A percentile compares a stretch with the other conserved stretches of the same genome.
Conservation (phyloP, 2,888 invertebrate species). For the Synergus gifuensis region DNA sequence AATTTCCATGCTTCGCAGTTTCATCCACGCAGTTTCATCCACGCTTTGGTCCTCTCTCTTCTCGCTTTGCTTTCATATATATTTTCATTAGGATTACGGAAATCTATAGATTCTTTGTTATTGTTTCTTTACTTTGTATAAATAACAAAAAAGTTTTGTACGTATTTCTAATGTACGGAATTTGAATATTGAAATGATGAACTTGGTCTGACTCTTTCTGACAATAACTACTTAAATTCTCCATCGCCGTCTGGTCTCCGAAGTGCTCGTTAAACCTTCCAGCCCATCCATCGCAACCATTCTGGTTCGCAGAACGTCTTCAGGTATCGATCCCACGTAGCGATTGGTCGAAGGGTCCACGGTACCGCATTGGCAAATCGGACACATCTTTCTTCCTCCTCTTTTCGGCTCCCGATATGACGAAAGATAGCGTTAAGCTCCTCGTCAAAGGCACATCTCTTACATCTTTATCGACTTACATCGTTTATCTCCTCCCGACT, state of each 20-base stretch:
- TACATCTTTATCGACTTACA: neutral
- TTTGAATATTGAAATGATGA: neutral
- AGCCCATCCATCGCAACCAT: neutral
- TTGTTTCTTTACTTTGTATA: conserved; percentile 12
- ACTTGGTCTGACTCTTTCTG: neutral
- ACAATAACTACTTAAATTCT: neutral
- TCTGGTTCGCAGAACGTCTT: conserved; percentile 1
- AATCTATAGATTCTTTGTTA: conserved; percentile 53
- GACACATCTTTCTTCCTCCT: neutral
- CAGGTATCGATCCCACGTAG: conserved; percentile 1
- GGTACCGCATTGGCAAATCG: conserved; percentile 1
- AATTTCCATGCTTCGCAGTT: conserved; percentile 56
- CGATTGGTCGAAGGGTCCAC: neutral
- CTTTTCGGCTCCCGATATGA: neutral
- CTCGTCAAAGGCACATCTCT: neutral
- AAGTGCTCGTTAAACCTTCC: neutral
- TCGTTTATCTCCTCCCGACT: neutral
- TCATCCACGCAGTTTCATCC: conserved; percentile 33
- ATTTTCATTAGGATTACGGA: conserved; percentile 68
- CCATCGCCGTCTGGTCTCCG: neutral
- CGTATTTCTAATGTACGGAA: no score
- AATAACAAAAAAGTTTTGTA: no score
- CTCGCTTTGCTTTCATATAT: conserved; percentile 59
- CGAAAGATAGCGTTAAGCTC: neutral
- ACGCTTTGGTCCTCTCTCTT: conserved; percentile 57